Evolutionary conservation across 2,113 vertebrate genomes (phyloP).

Genomic region (Nothocercus julius): DNA sequence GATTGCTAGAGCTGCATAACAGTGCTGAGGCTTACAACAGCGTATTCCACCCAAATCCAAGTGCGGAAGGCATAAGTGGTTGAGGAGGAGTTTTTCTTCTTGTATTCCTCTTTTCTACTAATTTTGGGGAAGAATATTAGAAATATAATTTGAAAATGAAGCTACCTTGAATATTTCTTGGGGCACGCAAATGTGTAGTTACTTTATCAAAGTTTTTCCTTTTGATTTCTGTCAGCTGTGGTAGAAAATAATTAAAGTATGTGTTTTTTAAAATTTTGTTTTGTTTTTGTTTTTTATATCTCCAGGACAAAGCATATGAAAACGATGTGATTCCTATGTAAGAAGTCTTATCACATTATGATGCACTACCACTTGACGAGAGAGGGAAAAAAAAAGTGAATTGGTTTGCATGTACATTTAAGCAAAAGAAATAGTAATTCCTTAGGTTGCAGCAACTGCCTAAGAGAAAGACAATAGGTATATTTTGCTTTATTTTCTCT

Average conservation of each 20-base stretch:
- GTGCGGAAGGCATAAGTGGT: neutral
- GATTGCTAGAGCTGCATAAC: neutral
- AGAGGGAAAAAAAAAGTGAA: neutral
- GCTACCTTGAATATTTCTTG: neutral
- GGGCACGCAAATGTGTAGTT: neutral
- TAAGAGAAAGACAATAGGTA: neutral
- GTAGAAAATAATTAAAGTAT: neutral
- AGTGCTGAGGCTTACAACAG: neutral
- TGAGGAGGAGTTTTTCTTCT: neutral
- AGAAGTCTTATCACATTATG: neutral
- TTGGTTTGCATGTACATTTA: neutral
- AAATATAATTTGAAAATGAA: neutral
- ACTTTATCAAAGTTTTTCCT: neutral
- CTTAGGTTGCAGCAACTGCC: conserved; percentile 10
- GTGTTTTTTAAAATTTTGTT: too few relatives aligned
- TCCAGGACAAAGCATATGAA: neutral
- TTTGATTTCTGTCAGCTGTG: neutral
- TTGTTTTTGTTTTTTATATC: neutral
- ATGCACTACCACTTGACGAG: neutral
- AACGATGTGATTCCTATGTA: neutral
- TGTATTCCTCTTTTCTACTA: neutral
- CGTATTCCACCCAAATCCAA: neutral
- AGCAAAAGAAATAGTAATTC: neutral
- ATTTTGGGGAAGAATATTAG: neutral
- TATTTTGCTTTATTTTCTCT: neutral